phyloP scores from a whole-genome alignment of 2,888 invertebrate genomes.

The Crocallis elinguaria region DNA sequence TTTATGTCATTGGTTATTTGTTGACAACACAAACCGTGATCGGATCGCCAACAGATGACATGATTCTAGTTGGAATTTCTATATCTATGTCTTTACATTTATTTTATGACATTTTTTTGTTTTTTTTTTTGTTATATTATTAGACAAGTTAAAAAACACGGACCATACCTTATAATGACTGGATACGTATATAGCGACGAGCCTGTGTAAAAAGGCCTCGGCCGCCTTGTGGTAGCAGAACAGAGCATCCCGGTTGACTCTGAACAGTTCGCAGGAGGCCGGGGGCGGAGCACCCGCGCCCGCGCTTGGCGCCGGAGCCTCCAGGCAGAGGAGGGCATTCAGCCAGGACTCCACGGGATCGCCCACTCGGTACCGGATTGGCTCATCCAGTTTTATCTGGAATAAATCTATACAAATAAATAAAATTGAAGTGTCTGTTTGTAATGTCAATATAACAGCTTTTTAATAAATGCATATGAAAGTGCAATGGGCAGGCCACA shows the following conservation, averaged over 20 bases:
- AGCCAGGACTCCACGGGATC: constrained; percentile 97
- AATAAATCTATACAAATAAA: background rate
- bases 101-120: too few species aligned
- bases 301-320: constrained; percentile 89
- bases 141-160: too few species aligned
- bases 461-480: too few species aligned
- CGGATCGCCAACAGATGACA: too few species aligned
- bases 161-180: constrained; percentile 96
- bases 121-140: too few species aligned
- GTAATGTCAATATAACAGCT: too few species aligned
- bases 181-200: constrained; percentile 97
- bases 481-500: too few species aligned
- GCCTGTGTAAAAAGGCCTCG: constrained; percentile 94
- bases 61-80: too few species aligned
- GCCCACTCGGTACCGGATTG: constrained; percentile 95
- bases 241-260: constrained; percentile 94
- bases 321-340: constrained; percentile 94
- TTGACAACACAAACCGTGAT: too few species aligned
- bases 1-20: too few species aligned
- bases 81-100: too few species aligned
- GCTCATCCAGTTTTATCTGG: constrained; percentile 94
- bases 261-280: constrained; percentile 93
- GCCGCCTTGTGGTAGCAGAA: constrained; percentile 98
- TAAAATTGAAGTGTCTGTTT: too few species aligned
- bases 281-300: constrained; percentile 95